A percentile compares a stretch with the other conserved stretches of the same genome.
Conservation (phyloP, 2,797 vertebrate genomes). For the Buphagus erythrorhynchus region DNA sequence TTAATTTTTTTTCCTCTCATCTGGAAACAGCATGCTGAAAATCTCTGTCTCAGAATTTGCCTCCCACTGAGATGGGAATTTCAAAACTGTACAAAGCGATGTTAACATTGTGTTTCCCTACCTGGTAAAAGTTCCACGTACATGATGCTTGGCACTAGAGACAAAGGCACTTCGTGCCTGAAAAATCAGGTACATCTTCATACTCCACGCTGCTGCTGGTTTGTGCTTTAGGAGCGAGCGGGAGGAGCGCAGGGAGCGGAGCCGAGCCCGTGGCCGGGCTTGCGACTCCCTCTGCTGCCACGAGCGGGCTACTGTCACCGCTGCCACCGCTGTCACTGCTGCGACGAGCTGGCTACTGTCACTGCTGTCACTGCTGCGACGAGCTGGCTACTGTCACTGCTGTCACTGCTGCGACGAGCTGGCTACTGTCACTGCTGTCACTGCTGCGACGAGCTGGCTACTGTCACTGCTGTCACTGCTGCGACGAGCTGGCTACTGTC, state of each 20-base stretch:
- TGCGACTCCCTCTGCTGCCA: conserved; percentile 55
- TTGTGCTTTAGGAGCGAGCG: fast-evolving
- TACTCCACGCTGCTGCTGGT: fast-evolving
- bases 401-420: no score
- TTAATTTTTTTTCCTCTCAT: fast-evolving
- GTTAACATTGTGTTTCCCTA: background rate
- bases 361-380: no score
- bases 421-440: background rate
- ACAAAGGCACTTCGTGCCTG: background rate
- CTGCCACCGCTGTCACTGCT: background rate
- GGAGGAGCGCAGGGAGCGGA: background rate
- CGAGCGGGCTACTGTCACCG: background rate
- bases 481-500: no score
- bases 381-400: no score
- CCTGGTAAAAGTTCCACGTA: background rate
- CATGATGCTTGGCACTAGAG: background rate
- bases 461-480: no score
- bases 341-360: fast-evolving
- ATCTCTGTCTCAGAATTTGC: background rate
- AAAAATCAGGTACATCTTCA: background rate
- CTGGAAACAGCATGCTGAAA: background rate
- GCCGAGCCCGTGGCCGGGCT: background rate
- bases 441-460: no score
- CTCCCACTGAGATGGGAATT: background rate
- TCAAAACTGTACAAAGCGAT: no score